Evolutionary conservation across 2,113 vertebrate species (phyloP), one percentile per base, ranked within the genome.

Genomic region (Ammodytes dubius): DNA sequence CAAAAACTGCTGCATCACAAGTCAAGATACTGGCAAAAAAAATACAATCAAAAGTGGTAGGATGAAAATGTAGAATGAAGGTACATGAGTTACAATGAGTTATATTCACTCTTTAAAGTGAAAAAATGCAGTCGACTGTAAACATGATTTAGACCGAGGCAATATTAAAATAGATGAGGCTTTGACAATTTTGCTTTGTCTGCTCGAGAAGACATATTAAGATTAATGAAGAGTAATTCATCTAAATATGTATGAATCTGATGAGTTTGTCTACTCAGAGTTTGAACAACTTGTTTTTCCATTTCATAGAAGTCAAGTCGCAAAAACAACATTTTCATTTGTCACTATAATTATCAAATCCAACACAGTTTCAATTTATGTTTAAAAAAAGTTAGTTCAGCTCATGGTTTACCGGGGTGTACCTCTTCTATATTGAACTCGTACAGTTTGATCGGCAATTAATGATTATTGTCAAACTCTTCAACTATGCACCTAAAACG

Each of bases 91-190:
- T 4, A 39, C 4, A 43, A 43, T 17, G 7, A 49, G 49, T 37
- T 9, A 70, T 70, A 50, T 40, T 58, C 13, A 15, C 17, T 64
- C 5, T 15, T 49, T 1, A 9, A 54, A 40, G 10, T 57, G 37
- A 45, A 45, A 67, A 52, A 65, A 73, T 14, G 35, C 57, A 52
- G 37, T 42, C 4, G 42, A 56, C 57, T 60, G 39, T 76, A 42
- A 64, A n/a, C 1, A 1, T 8, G 35, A 17, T 53, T 74, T 74
- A 4, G 14, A 70, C 19, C 0, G 0, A 72, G 65, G 46, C 5
- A 19, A 15, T 68, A 85, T 80, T 75, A 43, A 85, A 85, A 81
- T 37, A 69, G 37, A 89, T 71, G 80, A 71, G 19, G 46, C 7
- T 52, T 61, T 89, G 35, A 82, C 52, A 15, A 35, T 70, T 42